These are phyloP conservation scores for Andrena bucephala DNA, from an alignment of 2,888 invertebrate species.

Conservation along the genomic window DNA sequence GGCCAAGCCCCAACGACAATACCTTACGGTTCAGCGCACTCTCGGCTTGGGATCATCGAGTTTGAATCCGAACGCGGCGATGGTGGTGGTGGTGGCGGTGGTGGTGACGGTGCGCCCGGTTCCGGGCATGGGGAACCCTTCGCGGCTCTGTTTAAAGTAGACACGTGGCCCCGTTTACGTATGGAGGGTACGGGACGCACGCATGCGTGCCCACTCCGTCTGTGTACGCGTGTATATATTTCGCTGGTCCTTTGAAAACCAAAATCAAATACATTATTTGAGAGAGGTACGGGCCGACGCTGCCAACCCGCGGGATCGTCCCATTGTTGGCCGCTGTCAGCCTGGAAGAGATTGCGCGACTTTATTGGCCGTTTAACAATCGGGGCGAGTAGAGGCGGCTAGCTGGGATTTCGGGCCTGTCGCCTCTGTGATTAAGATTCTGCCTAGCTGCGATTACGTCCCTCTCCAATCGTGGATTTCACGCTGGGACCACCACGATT, in stretches of 20 bases:
- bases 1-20: conserved; percentile 75
- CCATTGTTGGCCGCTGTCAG: conserved; percentile 72
- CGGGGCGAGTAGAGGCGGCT: conserved; percentile 25
- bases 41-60: conserved; percentile 70
- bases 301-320: conserved; percentile 62
- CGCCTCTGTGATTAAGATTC: conserved; percentile 69
- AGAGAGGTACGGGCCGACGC: conserved; percentile 37
- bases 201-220: conserved; percentile 62
- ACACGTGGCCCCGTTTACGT: conserved; percentile 83
- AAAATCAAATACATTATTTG: conserved; percentile 83
- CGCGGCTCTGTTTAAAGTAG: conserved; percentile 81
- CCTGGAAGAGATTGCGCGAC: conserved; percentile 76
- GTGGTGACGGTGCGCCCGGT: conserved; percentile 47
- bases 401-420: conserved; percentile 50
- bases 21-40: conserved; percentile 81
- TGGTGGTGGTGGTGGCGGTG: conserved; percentile 37
- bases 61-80: conserved; percentile 62
- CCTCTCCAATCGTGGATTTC: neutral
- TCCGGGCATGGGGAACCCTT: conserved; percentile 36
- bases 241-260: conserved; percentile 79
- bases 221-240: conserved; percentile 58
- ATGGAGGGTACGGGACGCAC: conserved; percentile 58
- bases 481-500: neutral
- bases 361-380: conserved; percentile 75
- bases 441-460: conserved; percentile 42